Percentiles rank a stretch among this genome's conserved stretches.
Conservation (phyloP, 1,140 invertebrate species). For the Solenopsis invicta region DNA sequence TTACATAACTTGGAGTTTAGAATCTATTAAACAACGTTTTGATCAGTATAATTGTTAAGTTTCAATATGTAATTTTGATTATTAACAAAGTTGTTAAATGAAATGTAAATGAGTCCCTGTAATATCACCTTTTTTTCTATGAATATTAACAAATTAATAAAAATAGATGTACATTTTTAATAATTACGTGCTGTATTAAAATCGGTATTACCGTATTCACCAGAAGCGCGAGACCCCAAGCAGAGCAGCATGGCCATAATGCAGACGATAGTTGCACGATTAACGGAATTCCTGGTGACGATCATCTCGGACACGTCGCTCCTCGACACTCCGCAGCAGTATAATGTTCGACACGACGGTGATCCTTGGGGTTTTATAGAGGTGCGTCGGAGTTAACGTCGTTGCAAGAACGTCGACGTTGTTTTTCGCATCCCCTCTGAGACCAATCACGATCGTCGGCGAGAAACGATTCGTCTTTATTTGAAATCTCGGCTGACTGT, state of each 20-base stretch:
- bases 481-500: conserved; percentile 78
- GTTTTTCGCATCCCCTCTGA: conserved; percentile 43
- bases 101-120: too few relatives aligned
- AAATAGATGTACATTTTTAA: background rate
- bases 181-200: conserved; percentile 70
- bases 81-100: too few relatives aligned
- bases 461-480: conserved; percentile 84
- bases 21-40: too few relatives aligned
- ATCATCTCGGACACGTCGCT: conserved; percentile 65
- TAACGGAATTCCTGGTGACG: background rate
- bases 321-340: conserved; percentile 56
- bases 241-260: conserved; percentile 65
- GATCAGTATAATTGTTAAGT: too few relatives aligned
- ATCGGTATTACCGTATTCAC: conserved; percentile 79
- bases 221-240: conserved; percentile 67
- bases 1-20: too few relatives aligned
- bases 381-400: background rate
- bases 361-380: conserved; percentile 24
- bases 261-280: background rate
- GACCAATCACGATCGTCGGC: conserved; percentile 51
- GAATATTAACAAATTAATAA: background rate
- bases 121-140: too few relatives aligned
- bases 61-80: too few relatives aligned
- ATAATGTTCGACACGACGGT: conserved; percentile 62
- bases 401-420: conserved; percentile 6